Evolutionary conservation across 2,888 invertebrate species (phyloP).

Genomic region (Ceraclea dissimilis): DNA sequence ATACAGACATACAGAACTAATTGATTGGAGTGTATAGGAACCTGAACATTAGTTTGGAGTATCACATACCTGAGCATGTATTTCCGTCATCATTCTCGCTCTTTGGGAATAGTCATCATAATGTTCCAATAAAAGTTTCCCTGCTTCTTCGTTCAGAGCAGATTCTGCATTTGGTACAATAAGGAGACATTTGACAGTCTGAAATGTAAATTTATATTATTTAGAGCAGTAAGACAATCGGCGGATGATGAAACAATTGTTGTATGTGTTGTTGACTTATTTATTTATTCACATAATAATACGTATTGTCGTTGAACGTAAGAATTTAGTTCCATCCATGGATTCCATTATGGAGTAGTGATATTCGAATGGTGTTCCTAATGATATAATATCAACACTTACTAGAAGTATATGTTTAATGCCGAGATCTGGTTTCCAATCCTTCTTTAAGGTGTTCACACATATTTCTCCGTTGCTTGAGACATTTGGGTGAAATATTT

Average conservation of each 20-base stretch:
- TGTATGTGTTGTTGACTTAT: no score
- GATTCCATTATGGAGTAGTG: no score
- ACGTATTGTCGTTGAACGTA: no score
- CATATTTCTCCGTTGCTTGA: slow-evolving; percentile 91
- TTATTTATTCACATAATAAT: no score
- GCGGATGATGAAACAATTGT: no score
- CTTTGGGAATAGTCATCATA: slow-evolving; percentile 88
- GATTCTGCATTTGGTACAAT: slow-evolving; percentile 97
- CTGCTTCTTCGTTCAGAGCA: slow-evolving; percentile 94
- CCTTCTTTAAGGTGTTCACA: slow-evolving; percentile 91
- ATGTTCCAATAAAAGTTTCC: slow-evolving; percentile 83
- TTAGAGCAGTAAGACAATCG: background rate
- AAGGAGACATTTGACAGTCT: slow-evolving; percentile 90
- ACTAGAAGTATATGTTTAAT: slow-evolving; percentile 89
- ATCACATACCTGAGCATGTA: slow-evolving; percentile 76
- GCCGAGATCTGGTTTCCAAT: slow-evolving; percentile 94
- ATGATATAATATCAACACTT: no score
- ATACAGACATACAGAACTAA: no score
- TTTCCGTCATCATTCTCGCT: slow-evolving; percentile 87
- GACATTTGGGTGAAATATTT: slow-evolving; percentile 97
- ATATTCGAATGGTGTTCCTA: no score
- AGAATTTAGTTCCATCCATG: no score
- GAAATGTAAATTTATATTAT: slow-evolving; percentile 26
- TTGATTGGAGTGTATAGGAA: no score
- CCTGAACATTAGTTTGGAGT: no score